These are phyloP conservation scores for Rhinatrema bivittatum DNA, from an alignment of 2,797 vertebrate genomes.

Conservation along the genomic window DNA sequence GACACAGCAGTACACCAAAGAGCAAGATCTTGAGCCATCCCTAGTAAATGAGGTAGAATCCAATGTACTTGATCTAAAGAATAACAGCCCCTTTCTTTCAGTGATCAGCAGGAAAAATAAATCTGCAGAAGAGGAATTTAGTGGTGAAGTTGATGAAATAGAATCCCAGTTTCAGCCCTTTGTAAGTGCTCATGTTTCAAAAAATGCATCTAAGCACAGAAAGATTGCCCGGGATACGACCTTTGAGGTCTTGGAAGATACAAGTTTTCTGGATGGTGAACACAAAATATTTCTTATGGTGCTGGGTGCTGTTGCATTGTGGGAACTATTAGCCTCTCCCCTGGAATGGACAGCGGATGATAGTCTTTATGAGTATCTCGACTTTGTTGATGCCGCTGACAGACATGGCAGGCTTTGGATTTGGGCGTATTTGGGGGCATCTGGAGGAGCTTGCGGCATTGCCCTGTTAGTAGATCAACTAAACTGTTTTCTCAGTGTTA, in stretches of 20 bases:
- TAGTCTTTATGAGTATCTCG: constrained; percentile 77
- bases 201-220: background rate
- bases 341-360: constrained; percentile 70
- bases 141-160: background rate
- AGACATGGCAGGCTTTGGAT: constrained; percentile 44
- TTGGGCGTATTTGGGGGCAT: constrained; percentile 64
- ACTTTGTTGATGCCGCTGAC: constrained; percentile 75
- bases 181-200: background rate
- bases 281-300: constrained; percentile 66
- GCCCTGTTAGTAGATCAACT: constrained; percentile 60
- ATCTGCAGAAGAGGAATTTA: background rate
- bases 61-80: rapidly evolving
- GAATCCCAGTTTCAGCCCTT: background rate
- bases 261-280: constrained; percentile 49
- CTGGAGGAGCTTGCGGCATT: constrained; percentile 49
- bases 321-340: constrained; percentile 61
- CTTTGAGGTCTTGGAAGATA: background rate
- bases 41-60: background rate
- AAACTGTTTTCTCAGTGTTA: constrained; percentile 40
- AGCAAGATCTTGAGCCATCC: background rate
- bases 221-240: background rate
- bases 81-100: background rate
- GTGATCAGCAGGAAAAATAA: background rate
- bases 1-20: too few species aligned
- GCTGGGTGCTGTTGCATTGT: constrained; percentile 53